Evolutionary conservation across 1,140 invertebrate species (phyloP).

Genomic region (Cepaea nemoralis): DNA sequence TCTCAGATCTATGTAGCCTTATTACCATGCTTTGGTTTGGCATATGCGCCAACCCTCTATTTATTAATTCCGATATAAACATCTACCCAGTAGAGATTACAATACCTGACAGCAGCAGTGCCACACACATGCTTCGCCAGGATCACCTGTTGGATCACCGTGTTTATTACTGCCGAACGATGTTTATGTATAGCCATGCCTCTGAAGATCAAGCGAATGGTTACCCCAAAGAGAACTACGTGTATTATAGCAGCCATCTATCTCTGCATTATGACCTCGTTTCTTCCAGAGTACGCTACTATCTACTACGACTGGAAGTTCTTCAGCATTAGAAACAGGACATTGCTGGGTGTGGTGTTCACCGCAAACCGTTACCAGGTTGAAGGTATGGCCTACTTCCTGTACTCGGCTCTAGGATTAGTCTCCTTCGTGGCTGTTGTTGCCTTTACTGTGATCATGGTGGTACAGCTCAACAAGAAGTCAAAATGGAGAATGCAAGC

Average conservation of each 20-base stretch:
- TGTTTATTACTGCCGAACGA: not conserved
- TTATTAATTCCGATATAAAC: too few relatives aligned
- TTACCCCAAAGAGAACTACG: not conserved
- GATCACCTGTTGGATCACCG: not conserved
- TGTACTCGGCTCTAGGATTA: not conserved
- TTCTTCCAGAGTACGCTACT: not conserved
- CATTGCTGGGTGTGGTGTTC: not conserved
- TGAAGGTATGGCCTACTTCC: not conserved
- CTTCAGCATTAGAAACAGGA: not conserved
- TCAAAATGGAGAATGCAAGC: not conserved
- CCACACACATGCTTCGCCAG: not conserved
- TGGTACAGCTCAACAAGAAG: not conserved
- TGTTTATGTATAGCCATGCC: not conserved
- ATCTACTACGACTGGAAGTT: slow-evolving; percentile 1
- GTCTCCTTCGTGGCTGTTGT: not conserved
- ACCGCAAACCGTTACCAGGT: not conserved
- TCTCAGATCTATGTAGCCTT: too few relatives aligned
- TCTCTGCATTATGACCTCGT: not conserved
- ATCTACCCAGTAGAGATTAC: too few relatives aligned
- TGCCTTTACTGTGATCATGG: not conserved
- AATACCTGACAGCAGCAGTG: too few relatives aligned
- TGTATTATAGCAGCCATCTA: not conserved
- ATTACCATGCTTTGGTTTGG: too few relatives aligned
- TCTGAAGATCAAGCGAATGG: not conserved
- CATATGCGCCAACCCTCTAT: too few relatives aligned